Evolutionary conservation across 1,140 invertebrate genomes (phyloP), one percentile per base, ranked within the genome.

Genomic region (Ostrea edulis): DNA sequence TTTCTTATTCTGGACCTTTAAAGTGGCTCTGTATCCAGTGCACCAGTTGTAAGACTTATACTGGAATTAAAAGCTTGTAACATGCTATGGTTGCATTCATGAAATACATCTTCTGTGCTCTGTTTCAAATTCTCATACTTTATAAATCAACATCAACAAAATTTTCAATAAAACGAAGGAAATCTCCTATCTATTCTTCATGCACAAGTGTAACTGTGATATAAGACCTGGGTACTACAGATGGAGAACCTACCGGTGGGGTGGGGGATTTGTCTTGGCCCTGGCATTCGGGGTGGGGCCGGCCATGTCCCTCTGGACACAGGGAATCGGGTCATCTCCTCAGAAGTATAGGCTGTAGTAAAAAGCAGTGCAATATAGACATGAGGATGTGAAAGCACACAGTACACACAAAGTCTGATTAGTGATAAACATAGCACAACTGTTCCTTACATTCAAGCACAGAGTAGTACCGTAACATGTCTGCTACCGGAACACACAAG

Each of bases 311-410:
- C 68, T 77, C 68, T 29, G 25, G 68, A 29, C 68, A 22, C 68
- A 35, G 68, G 68, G 25, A 77, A 77, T 35, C 68, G 68, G 68
- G 68, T 77, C 68, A 77, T 77, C 68, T 77, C 68, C 68, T 77
- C 68, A 77, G 65, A 71, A 71, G 68, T 77, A 77, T 35, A 77
- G 29, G 68, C 68, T 77, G 68, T 77, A 77, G 68, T 77, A 77
- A 35, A 77, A 35, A 77, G 68, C 68, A 77, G 68, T 77, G 68
- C 68, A 77, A 77, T 77, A 35, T 29, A 77, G 68, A 77, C 68
- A 77, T 77, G 25, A 77, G 17, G 25, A 25, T 77, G 68, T 25
- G 29, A 14, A 77, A 77, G 68, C 68, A 29, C 9, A 77, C 68
- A 77, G 68, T 25, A 77, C 68, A 71, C 8, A 71, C 68, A 77